Evolutionary conservation across 37 sponge, comb jelly and placozoan species (phyloP).

Genomic region (Agelas oroides): DNA sequence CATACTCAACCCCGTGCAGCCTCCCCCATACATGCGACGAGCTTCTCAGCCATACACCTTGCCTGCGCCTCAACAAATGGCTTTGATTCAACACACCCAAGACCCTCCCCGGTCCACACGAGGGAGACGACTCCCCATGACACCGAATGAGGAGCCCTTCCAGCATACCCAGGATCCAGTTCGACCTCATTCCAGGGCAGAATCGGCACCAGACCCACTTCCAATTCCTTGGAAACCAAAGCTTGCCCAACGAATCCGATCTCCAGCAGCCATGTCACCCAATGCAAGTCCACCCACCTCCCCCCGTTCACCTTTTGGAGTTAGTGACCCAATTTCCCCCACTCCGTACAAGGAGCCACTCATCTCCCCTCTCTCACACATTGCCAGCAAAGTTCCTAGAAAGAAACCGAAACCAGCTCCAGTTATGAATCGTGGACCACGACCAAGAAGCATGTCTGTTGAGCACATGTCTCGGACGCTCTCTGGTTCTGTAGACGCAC

Average conservation of each 20-base stretch:
- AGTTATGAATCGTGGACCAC: not conserved
- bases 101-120: not conserved
- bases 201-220: slow-evolving; percentile 78
- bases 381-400: not conserved
- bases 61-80: not conserved
- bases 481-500: slow-evolving; percentile 14
- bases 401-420: slow-evolving; percentile 11
- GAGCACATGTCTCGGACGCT: not conserved
- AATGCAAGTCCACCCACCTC: no score
- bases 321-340: not conserved
- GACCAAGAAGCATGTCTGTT: not conserved
- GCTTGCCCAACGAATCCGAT: not conserved
- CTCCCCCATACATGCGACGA: slow-evolving; percentile 33
- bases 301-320: not conserved
- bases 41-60: slow-evolving; percentile 20
- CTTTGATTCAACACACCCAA: not conserved
- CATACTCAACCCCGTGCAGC: slow-evolving; percentile 1
- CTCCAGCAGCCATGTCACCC: not conserved
- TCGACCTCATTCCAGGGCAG: slow-evolving; percentile 55
- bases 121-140: slow-evolving; percentile 31
- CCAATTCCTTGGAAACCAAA: slow-evolving; percentile 65
- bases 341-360: slow-evolving; percentile 1
- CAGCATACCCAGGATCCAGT: not conserved
- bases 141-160: slow-evolving; percentile 51
- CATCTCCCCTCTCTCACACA: slow-evolving; percentile 17